phyloP scores from a whole-genome alignment of 2,797 vertebrate genomes.

The Channallabes apus region DNA sequence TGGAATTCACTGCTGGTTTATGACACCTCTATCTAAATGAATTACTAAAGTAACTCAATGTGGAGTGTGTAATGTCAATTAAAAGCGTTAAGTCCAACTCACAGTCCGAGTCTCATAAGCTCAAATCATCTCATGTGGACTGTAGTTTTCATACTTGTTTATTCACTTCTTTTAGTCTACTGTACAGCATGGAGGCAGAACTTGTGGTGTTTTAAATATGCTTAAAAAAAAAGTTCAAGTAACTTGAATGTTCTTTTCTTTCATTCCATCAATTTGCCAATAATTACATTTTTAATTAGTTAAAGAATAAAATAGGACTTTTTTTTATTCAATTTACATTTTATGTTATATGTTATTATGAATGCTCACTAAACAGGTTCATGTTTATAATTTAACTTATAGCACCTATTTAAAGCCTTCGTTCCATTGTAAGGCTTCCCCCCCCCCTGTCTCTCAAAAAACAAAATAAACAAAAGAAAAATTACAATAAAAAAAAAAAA shows the following conservation, averaged over 20 bases:
- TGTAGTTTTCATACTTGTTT: neutral
- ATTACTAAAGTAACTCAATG: neutral
- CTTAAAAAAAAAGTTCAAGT: neutral
- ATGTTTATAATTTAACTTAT: neutral
- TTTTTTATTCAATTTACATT: neutral
- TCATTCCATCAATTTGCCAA: neutral
- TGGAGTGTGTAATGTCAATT: neutral
- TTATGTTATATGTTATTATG: neutral
- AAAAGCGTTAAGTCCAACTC: slow-evolving; percentile 5
- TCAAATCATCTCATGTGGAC: neutral
- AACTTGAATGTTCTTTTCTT: neutral
- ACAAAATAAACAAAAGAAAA: no score
- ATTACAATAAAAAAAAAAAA: no score
- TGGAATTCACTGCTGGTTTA: neutral
- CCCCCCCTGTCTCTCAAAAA: neutral
- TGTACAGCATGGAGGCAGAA: neutral
- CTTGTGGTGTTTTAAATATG: neutral
- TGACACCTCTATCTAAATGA: neutral
- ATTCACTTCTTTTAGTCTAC: neutral
- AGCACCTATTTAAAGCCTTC: neutral
- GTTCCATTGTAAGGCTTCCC: neutral
- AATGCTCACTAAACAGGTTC: neutral
- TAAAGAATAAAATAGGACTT: neutral
- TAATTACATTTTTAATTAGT: neutral
- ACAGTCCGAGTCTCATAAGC: neutral